These are phyloP conservation scores for Antigone vipio DNA, from an alignment of 2,113 vertebrate species.

Conservation along the genomic window DNA sequence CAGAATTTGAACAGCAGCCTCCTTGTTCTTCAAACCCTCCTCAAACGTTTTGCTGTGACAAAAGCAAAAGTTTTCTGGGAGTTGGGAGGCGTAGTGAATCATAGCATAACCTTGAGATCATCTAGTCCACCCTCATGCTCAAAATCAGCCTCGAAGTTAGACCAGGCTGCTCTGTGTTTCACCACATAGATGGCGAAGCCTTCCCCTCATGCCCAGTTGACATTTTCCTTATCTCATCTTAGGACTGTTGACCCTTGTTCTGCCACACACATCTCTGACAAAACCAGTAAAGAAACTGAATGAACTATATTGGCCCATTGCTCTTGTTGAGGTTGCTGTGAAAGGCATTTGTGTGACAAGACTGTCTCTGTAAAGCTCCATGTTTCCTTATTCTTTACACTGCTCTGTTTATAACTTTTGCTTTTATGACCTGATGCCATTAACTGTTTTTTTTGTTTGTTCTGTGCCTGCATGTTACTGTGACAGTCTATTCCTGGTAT, in stretches of 20 bases:
- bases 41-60: background rate
- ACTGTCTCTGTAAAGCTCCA: background rate
- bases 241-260: background rate
- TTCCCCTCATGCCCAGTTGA: accelerated
- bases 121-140: background rate
- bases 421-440: background rate
- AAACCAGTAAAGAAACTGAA: background rate
- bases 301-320: background rate
- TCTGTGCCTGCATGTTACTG: background rate
- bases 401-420: background rate
- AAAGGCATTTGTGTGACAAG: background rate
- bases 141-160: background rate
- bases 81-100: background rate
- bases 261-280: background rate
- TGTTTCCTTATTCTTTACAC: background rate
- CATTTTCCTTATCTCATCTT: background rate
- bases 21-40: background rate
- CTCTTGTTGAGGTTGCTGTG: background rate
- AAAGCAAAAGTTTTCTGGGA: background rate
- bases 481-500: background rate
- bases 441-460: background rate
- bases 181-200: background rate
- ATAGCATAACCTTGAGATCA: background rate
- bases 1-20: background rate
- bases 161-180: background rate